Percentiles rank a stretch among this genome's conserved stretches.
phyloP scores from a whole-genome alignment of 2,888 invertebrate genomes.

The Magallana nippona region DNA sequence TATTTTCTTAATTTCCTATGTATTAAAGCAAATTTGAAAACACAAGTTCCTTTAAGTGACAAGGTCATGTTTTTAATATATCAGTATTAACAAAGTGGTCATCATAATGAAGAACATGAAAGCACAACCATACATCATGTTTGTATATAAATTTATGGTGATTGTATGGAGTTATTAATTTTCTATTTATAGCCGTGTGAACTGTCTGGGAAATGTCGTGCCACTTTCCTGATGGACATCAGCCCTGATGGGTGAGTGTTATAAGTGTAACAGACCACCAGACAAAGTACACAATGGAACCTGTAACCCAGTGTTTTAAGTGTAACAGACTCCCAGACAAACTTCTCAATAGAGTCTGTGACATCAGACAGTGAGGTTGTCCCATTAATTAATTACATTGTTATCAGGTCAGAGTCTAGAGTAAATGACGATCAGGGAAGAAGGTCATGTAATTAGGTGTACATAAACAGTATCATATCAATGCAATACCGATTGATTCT shows the following conservation, averaged over 20 bases:
- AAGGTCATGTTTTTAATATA: too few relatives aligned
- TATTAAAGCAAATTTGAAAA: too few relatives aligned
- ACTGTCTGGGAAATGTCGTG: conserved; percentile 86
- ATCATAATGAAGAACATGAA: neutral
- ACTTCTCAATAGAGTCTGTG: neutral
- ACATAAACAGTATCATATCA: too few relatives aligned
- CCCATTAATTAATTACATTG: too few relatives aligned
- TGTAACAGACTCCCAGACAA: neutral
- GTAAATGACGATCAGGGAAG: too few relatives aligned
- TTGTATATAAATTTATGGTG: neutral
- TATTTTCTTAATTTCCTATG: neutral
- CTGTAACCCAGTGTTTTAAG: conserved; percentile 66
- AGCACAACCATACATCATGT: neutral
- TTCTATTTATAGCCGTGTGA: conserved; percentile 75
- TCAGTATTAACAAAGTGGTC: too few relatives aligned
- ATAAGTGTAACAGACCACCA: neutral
- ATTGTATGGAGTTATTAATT: neutral
- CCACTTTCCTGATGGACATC: conserved; percentile 92
- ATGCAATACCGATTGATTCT: too few relatives aligned
- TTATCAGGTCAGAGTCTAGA: too few relatives aligned
- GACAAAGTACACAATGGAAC: neutral
- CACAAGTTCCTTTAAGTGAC: too few relatives aligned
- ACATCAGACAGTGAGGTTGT: neutral
- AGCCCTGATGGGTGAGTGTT: conserved; percentile 90
- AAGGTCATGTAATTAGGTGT: too few relatives aligned